Conservation (phyloP, 2,797 vertebrate genomes). For the Hoplostethus atlanticus region DNA sequence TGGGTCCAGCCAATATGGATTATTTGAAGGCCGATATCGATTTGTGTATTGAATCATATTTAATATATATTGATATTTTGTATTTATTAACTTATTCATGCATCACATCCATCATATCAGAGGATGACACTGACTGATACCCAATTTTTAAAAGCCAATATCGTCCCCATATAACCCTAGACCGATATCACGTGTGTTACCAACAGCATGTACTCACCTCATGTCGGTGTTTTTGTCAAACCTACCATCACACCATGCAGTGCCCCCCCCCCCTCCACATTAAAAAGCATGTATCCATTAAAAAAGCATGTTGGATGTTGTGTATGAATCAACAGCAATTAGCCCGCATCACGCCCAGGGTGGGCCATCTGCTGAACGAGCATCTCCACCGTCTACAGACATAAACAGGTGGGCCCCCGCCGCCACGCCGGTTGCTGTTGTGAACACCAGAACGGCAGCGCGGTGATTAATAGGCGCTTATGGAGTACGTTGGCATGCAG, state of each 20-base stretch:
- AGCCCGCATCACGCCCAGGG: conserved; percentile 56
- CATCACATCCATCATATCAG: too few relatives aligned
- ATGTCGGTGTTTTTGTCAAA: not conserved
- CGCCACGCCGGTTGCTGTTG: conserved; percentile 38
- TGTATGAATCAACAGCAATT: conserved; percentile 76
- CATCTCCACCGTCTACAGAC: conserved; percentile 19
- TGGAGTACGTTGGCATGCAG: conserved; percentile 34
- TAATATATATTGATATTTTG: too few relatives aligned
- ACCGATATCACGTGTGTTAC: too few relatives aligned
- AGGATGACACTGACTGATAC: too few relatives aligned
- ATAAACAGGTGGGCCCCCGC: conserved; percentile 72
- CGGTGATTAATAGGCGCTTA: conserved; percentile 67
- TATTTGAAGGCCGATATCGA: too few relatives aligned
- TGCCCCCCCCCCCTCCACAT: too few relatives aligned
- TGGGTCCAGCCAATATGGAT: conserved; percentile 13
- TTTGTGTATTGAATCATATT: too few relatives aligned
- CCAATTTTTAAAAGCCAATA: too few relatives aligned
- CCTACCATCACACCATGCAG: not conserved
- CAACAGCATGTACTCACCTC: too few relatives aligned
- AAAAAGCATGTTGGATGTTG: conserved; percentile 53
- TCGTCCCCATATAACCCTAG: too few relatives aligned
- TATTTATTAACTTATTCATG: too few relatives aligned
- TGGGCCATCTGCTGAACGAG: conserved; percentile 72
- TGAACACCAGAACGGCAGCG: conserved; percentile 1
- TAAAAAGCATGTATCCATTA: conserved; percentile 46